Base-by-base conservation (phyloP, 2,797 vertebrate genomes). In the Enteromius argenteus region DNA sequence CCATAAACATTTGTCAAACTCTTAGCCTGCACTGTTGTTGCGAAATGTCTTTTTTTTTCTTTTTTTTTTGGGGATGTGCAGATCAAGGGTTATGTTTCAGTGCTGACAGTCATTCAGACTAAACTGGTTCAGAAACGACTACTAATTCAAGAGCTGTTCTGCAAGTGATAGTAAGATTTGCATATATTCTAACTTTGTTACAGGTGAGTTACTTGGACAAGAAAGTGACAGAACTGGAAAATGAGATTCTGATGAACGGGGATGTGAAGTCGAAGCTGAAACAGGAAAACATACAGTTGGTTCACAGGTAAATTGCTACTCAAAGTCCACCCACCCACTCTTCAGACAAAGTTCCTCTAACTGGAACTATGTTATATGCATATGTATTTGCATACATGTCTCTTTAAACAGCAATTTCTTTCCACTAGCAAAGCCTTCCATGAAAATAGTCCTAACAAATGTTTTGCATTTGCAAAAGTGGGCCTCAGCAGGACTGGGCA, bases 231-330 rank as follows among this genome's bases (percentile, higher is more conserved):
- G 97, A 99, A 81, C 92, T 99, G 77, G 98, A 99, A 91, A 96
- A 95, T 0, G 98, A 99, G 87, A 98, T 93, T 90, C 87, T 97
- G 89, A 94, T 96, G 78, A 98, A 94, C 0, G 94, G 96, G 27
- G 98, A 99, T 86, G 88, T 98, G 81, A 98, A 99, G 91, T 97
- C 96, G 91, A 99, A 95, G 92, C 92, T 99, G 87, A 99, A 97
- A 89, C 97, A 98, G 87, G 97, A 99, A 84, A 99, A 99, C 90
- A 98, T 95, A 0, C 98, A 99, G 39, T 93, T 99, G 13, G 98
- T 99, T 3, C 98, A 98, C 96, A 97, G 98, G 98, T 99, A 93
- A 81, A 19, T 58, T 67, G 66, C 56, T 49, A 32, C 10, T 56
- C 6, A 30, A 53, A 6, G 11, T 79, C 46, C 44, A 27, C 11